Evolutionary conservation across 1,140 invertebrate species (phyloP).

Genomic region (Cryptotermes secundus): DNA sequence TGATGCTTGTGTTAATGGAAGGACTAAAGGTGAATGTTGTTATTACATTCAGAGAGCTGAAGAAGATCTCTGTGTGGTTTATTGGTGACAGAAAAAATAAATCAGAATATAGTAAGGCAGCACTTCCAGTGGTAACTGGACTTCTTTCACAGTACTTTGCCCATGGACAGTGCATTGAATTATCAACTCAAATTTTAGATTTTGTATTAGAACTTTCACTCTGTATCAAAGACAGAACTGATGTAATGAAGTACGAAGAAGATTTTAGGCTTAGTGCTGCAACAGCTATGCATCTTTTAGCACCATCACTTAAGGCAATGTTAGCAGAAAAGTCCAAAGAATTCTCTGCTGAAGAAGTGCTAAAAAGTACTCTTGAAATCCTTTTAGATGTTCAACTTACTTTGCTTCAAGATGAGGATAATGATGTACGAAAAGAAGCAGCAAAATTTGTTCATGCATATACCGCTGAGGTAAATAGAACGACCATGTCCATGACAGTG

Average conservation of each 20-base stretch:
- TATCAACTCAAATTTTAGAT: neutral
- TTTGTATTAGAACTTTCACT: neutral
- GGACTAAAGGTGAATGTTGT: neutral
- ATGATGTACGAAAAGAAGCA: neutral
- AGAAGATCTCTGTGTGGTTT: neutral
- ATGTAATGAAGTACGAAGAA: neutral
- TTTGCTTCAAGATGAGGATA: neutral
- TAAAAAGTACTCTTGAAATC: neutral
- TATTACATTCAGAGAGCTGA: neutral
- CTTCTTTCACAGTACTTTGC: slow-evolving; percentile 16
- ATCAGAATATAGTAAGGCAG: neutral
- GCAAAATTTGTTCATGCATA: neutral
- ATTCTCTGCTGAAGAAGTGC: neutral
- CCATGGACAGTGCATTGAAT: neutral
- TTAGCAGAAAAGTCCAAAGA: neutral
- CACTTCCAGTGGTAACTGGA: neutral
- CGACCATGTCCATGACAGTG: neutral
- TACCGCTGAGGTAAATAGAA: neutral
- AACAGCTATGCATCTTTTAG: neutral
- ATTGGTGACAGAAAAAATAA: neutral
- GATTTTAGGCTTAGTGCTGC: neutral
- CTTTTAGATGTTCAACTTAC: neutral
- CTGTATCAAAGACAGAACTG: neutral
- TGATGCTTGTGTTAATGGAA: neutral
- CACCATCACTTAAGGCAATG: neutral